Evolutionary conservation across 2,888 invertebrate species (phyloP), one percentile per base, ranked within the genome.

Genomic region (Drepana falcataria): DNA sequence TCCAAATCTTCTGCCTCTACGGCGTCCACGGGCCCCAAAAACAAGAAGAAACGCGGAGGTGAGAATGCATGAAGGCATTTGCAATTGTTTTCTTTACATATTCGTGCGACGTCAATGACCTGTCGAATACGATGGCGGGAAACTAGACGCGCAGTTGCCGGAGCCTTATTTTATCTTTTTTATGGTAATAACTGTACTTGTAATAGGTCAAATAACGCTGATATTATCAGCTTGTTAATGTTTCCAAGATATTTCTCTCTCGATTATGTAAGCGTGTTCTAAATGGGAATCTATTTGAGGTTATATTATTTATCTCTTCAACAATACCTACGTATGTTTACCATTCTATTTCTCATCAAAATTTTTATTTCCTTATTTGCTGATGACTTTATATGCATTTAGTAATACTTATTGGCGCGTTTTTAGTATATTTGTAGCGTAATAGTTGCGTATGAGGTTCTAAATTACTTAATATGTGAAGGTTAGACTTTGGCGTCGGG

Each of bases 71-170:
- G 71, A 64, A 63, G 64, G 69, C 62, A 69, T 75, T 68, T 72
- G 76, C 75, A 79, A 75, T 87, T 90, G 87, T 89, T 89, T 89
- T 90, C 87, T 85, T 88, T 87, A 77, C 83, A 76, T 82, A 81
- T 83, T 71, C 68, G 69, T 70, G 59, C 81, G 79, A 89, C 83
- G 90, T 89, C 90, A 90, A 85, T 89, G 90, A 89, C 88, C 90
- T 90, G 88, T 89, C 90, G 90, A 87, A 84, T 70, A 76, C 75
- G 75, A 89, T 90, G 90, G 91, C 91, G 90, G 90, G 90, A 91
- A 91, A 88, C 68, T 66, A 66, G 76, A 77, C 74, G 72, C 75
- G 66, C 68, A 62, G 54, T 67, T 59, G 60, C 59, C 66, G 55
- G 62, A 65, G 56, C 52, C 59, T 62, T 51, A 60, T 60, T 66